phyloP scores from a whole-genome alignment of 2,113 vertebrate genomes.

The Calyptommatus sinebrachiatus region DNA sequence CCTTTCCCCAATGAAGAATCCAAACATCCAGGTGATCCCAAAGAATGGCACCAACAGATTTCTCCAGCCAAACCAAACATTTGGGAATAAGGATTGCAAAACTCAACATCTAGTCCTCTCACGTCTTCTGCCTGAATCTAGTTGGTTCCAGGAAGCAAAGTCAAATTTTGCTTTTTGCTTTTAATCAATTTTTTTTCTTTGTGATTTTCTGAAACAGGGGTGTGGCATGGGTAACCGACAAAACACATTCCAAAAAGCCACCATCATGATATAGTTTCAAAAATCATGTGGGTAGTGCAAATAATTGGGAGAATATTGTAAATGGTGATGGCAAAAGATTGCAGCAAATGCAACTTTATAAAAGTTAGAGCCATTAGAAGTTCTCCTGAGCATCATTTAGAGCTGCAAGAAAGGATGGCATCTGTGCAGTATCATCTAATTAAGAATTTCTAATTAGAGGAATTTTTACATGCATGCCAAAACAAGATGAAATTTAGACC shows the following conservation, averaged over 20 bases:
- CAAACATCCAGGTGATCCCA: no score
- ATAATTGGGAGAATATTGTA: neutral
- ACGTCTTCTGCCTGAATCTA: no score
- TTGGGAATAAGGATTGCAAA: no score
- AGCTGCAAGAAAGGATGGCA: neutral
- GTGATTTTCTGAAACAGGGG: neutral
- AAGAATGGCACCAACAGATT: no score
- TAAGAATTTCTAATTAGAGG: neutral
- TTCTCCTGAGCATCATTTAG: neutral
- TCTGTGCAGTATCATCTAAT: neutral
- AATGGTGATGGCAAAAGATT: neutral
- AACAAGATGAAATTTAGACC: neutral
- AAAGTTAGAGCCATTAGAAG: neutral
- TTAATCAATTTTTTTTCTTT: neutral
- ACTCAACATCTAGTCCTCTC: no score
- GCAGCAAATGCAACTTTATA: neutral
- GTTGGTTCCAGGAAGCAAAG: neutral
- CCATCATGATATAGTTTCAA: neutral
- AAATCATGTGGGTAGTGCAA: neutral
- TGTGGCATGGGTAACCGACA: neutral
- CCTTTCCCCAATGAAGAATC: no score
- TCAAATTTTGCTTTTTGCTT: neutral
- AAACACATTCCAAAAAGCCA: neutral
- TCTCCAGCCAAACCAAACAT: no score
- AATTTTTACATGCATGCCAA: neutral